phyloP scores from a whole-genome alignment of 2,113 vertebrate genomes.

The Oplegnathus fasciatus region DNA sequence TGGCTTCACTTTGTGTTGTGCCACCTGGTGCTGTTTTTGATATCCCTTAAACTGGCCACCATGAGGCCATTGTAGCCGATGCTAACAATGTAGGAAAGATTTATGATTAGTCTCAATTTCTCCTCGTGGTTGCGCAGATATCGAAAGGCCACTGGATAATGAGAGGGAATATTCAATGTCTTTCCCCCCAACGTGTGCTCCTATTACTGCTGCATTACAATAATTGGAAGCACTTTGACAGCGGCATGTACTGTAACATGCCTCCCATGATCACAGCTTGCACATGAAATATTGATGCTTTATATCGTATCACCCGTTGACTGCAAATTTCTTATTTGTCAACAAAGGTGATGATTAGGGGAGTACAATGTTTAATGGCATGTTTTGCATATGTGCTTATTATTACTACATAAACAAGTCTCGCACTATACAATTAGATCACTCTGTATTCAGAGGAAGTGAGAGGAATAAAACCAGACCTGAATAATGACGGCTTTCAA shows the following conservation, averaged over 20 bases:
- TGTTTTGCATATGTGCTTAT: slow-evolving; percentile 12
- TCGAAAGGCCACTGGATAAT: slow-evolving; percentile 13
- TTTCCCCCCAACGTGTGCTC: slow-evolving; percentile 15
- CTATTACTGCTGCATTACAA: slow-evolving; percentile 29
- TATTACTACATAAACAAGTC: slow-evolving; percentile 28
- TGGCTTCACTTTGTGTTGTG: not conserved
- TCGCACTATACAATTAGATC: slow-evolving; percentile 42
- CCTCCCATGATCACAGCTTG: slow-evolving; percentile 47
- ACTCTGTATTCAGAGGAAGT: slow-evolving; percentile 18
- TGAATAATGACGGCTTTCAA: slow-evolving; percentile 46
- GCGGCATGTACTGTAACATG: slow-evolving; percentile 30
- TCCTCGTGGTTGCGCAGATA: not conserved
- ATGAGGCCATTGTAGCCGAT: not conserved
- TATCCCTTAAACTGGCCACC: not conserved
- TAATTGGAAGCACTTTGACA: slow-evolving; percentile 40
- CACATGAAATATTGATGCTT: slow-evolving; percentile 49
- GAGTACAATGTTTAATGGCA: not conserved
- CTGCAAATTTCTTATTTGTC: slow-evolving; percentile 45
- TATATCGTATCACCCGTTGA: slow-evolving; percentile 10
- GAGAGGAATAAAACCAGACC: slow-evolving; percentile 20
- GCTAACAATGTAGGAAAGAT: slow-evolving; percentile 9
- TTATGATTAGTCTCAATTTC: slow-evolving; percentile 21
- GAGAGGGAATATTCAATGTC: slow-evolving; percentile 15
- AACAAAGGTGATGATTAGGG: slow-evolving; percentile 31
- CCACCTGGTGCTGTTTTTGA: slow-evolving; percentile 8